phyloP scores from a whole-genome alignment of 2,888 invertebrate genomes.

The Margaritifera margaritifera region DNA sequence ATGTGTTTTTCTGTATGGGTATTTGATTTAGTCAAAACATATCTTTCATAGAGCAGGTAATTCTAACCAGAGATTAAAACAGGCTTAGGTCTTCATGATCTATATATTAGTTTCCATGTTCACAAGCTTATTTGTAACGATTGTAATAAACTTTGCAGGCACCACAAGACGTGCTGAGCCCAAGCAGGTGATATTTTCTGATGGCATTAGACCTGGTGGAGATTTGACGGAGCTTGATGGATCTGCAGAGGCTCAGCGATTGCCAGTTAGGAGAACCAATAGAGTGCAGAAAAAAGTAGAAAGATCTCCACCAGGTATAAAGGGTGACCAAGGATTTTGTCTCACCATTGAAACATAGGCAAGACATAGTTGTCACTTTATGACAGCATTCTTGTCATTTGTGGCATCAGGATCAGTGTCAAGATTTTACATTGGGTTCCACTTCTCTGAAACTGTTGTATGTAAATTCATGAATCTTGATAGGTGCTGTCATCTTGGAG shows the following conservation, averaged over 20 bases:
- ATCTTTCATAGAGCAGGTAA: background rate
- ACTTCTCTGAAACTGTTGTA: too few relatives aligned
- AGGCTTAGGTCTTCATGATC: background rate
- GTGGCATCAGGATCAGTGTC: too few relatives aligned
- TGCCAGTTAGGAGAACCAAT: conserved; percentile 51
- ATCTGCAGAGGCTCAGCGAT: conserved; percentile 52
- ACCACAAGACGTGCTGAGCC: conserved; percentile 73
- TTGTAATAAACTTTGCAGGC: too few relatives aligned
- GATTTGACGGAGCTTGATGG: conserved; percentile 86
- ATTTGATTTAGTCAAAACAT: too few relatives aligned
- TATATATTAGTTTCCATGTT: background rate
- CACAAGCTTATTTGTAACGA: background rate
- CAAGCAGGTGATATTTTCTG: conserved; percentile 90
- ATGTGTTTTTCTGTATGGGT: too few relatives aligned
- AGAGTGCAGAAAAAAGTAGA: conserved; percentile 58
- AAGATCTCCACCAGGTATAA: conserved; percentile 33
- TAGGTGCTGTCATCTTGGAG: too few relatives aligned
- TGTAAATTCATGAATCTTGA: too few relatives aligned
- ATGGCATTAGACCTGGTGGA: conserved; percentile 90
- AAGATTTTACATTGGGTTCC: too few relatives aligned
- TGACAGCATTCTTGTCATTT: too few relatives aligned
- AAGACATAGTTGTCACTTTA: too few relatives aligned
- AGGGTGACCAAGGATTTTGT: background rate
- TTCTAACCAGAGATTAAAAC: background rate
- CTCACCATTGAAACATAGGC: too few relatives aligned